Conservation (phyloP, 2,113 vertebrate species). For the Caracal caracal region DNA sequence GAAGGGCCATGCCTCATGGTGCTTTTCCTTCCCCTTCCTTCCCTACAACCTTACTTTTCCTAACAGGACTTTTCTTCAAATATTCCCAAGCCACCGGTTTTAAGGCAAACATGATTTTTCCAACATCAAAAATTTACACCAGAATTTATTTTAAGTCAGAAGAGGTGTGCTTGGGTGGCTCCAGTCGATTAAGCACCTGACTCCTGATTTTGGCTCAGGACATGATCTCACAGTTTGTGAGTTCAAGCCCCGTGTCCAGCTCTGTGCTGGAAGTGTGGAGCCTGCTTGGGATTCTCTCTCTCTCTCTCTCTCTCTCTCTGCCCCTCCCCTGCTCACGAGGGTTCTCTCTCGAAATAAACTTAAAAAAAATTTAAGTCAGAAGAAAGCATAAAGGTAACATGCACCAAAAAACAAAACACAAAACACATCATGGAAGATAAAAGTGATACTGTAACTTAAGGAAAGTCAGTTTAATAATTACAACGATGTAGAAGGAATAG, state of each 20-base stretch:
- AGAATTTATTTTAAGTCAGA: not conserved
- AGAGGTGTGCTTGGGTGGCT: not conserved
- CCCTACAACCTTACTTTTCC: too few relatives aligned
- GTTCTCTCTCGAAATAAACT: too few relatives aligned
- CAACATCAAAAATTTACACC: not conserved
- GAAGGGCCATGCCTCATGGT: fast-evolving
- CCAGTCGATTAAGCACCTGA: too few relatives aligned
- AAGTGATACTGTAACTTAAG: slow-evolving; percentile 62
- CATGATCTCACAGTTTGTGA: too few relatives aligned
- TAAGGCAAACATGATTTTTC: not conserved
- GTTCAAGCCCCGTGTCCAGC: too few relatives aligned
- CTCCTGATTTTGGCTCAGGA: too few relatives aligned
- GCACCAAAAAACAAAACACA: too few relatives aligned
- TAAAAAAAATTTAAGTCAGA: not conserved
- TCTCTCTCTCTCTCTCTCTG: too few relatives aligned
- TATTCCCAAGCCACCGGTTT: not conserved
- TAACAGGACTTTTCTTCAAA: not conserved
- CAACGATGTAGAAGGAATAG: slow-evolving; percentile 71
- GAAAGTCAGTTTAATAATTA: slow-evolving; percentile 80
- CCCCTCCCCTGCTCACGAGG: too few relatives aligned
- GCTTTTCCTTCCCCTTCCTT: too few relatives aligned
- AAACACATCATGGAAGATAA: slow-evolving; percentile 10
- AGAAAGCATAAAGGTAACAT: not conserved
- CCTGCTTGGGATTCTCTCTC: too few relatives aligned
- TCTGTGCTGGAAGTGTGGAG: too few relatives aligned